phyloP scores from a whole-genome alignment of 2,797 vertebrate species.

The Sebastes reedi region DNA sequence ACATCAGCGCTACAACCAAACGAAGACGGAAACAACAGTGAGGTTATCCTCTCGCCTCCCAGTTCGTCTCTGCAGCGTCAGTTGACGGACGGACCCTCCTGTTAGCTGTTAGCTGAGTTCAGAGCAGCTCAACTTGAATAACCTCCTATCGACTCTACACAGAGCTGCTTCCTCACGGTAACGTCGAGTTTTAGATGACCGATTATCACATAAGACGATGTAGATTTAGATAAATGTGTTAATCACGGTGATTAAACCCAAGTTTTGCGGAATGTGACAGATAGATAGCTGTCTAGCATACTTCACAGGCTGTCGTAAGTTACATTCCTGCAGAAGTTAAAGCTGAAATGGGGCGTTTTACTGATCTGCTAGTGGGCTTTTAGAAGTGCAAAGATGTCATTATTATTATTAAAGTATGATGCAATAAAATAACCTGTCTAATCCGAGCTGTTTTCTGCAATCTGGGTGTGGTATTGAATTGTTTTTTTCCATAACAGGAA shows the following conservation, averaged over 20 bases:
- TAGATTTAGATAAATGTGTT: rapidly evolving
- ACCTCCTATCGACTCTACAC: neutral
- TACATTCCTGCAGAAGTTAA: too few relatives aligned
- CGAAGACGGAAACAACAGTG: neutral
- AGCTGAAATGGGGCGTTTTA: neutral
- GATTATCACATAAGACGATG: rapidly evolving
- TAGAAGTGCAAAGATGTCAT: neutral
- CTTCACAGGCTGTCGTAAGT: too few relatives aligned
- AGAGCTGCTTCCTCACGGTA: conserved; percentile 35
- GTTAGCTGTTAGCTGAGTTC: neutral
- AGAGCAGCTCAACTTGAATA: neutral
- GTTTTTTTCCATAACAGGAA: conserved; percentile 23
- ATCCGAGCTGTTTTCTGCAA: rapidly evolving
- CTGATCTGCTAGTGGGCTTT: neutral
- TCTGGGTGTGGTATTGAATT: conserved; percentile 7
- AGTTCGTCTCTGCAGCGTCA: neutral
- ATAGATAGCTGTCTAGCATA: too few relatives aligned
- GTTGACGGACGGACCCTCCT: conserved; percentile 19
- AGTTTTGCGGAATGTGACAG: neutral
- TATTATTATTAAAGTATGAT: neutral
- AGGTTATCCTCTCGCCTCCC: rapidly evolving
- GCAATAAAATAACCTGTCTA: rapidly evolving
- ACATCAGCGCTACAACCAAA: neutral
- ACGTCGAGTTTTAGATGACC: neutral
- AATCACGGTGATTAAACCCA: too few relatives aligned